Conservation (phyloP, 37 sponge, comb jelly and placozoan genomes). For the Halichondria panicea region DNA sequence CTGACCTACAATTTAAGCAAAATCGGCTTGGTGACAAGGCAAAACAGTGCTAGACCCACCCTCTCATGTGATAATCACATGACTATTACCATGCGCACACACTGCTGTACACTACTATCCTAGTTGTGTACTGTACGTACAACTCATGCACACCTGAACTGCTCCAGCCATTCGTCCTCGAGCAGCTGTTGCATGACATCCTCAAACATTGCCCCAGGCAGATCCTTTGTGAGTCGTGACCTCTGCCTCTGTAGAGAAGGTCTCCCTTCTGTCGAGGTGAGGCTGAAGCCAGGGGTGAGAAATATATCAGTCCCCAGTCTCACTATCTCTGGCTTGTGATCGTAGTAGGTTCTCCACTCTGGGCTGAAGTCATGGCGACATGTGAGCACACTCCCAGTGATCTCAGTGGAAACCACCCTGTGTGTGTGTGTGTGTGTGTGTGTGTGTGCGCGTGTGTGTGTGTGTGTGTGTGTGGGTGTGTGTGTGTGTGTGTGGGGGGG, state of each 20-base stretch:
- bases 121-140: no score
- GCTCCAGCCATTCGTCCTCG: conserved; percentile 48
- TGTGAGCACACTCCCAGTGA: conserved; percentile 78
- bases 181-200: conserved; percentile 57
- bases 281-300: conserved; percentile 59
- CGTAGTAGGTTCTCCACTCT: conserved; percentile 83
- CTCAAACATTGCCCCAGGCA: conserved; percentile 81
- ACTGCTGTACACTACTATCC: no score
- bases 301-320: conserved; percentile 68
- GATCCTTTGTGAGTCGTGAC: conserved; percentile 68
- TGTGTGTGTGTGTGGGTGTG: no score
- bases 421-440: no score
- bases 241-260: conserved; percentile 50
- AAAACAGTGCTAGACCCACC: no score
- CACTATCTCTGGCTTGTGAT: conserved; percentile 79
- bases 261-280: conserved; percentile 10
- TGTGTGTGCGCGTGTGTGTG: no score
- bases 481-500: no score
- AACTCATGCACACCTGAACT: conserved; percentile 57
- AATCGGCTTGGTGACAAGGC: no score
- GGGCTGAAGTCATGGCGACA: conserved; percentile 75
- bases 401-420: conserved; percentile 57
- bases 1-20: no score
- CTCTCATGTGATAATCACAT: no score
- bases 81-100: no score